These are phyloP conservation scores for Ornithoptera priamus DNA, from an alignment of 2,888 invertebrate species.

Conservation along the genomic window DNA sequence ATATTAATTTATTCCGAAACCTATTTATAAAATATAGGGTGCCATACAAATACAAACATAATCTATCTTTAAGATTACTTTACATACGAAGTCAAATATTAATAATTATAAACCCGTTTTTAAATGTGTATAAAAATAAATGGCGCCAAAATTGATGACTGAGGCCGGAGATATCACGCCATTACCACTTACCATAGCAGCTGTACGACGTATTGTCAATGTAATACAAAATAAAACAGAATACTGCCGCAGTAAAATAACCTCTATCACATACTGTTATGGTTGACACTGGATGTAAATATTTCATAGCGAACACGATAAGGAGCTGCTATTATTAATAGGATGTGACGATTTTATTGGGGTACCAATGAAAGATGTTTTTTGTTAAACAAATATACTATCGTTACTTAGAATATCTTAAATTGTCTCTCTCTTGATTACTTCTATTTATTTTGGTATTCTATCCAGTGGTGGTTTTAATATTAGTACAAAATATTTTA, in stretches of 20 bases:
- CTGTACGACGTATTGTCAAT: constrained; percentile 56
- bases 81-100: no score
- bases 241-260: constrained; percentile 34
- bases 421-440: constrained; percentile 3
- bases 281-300: constrained; percentile 32
- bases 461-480: no score
- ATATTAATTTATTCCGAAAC: no score
- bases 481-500: no score
- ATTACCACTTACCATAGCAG: constrained; percentile 46
- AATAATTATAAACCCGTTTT: no score
- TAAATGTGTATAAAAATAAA: constrained; percentile 13
- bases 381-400: constrained; percentile 25
- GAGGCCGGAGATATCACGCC: constrained; percentile 39
- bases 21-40: no score
- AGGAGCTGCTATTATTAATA: constrained; percentile 51
- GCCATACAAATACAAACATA: no score
- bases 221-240: constrained; percentile 36
- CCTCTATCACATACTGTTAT: constrained; percentile 34
- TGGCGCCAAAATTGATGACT: constrained; percentile 40
- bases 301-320: constrained; percentile 34
- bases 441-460: constrained; percentile 1
- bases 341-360: constrained; percentile 53
- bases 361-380: constrained; percentile 38
- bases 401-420: background rate
- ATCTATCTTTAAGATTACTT: no score